These are phyloP conservation scores for Geophilus truncorum DNA, from an alignment of 2,888 invertebrate species.

Conservation along the genomic window DNA sequence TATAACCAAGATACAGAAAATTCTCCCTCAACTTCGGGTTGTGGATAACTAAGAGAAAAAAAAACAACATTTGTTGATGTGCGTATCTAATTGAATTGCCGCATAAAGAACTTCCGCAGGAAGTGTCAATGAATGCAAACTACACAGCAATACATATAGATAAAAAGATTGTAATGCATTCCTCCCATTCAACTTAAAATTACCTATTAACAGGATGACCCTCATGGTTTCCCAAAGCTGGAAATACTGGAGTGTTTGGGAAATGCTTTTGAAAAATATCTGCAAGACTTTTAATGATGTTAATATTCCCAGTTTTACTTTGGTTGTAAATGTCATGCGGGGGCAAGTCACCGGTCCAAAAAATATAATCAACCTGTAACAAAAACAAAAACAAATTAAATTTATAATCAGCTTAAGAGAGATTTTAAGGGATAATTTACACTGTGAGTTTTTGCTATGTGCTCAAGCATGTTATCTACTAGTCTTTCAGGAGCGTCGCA, in stretches of 20 bases:
- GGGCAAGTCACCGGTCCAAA: conserved; percentile 95
- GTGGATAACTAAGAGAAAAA: conserved; percentile 22
- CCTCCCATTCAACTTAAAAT: conserved; percentile 44
- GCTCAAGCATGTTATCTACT: conserved; percentile 85
- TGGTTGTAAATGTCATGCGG: conserved; percentile 94
- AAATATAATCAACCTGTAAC: conserved; percentile 53
- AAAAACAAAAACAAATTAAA: not conserved
- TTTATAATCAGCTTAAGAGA: not conserved
- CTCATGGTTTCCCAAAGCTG: conserved; percentile 94
- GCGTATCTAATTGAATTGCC: not conserved
- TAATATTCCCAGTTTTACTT: conserved; percentile 67
- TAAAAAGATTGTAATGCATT: not conserved
- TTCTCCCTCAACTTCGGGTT: conserved; percentile 33
- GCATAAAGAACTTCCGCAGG: not conserved
- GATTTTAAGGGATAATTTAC: conserved; percentile 54
- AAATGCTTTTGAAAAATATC: conserved; percentile 79
- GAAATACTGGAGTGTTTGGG: conserved; percentile 86
- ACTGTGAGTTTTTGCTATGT: conserved; percentile 77
- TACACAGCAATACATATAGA: not conserved
- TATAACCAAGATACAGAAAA: conserved; percentile 62
- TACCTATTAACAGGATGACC: conserved; percentile 91
- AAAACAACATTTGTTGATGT: not conserved
- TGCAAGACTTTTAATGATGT: conserved; percentile 77
- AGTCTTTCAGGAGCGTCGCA: conserved; percentile 92
- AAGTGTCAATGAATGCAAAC: not conserved